phyloP scores from a whole-genome alignment of 1,140 invertebrate species.

The Drosophila pectinifera region DNA sequence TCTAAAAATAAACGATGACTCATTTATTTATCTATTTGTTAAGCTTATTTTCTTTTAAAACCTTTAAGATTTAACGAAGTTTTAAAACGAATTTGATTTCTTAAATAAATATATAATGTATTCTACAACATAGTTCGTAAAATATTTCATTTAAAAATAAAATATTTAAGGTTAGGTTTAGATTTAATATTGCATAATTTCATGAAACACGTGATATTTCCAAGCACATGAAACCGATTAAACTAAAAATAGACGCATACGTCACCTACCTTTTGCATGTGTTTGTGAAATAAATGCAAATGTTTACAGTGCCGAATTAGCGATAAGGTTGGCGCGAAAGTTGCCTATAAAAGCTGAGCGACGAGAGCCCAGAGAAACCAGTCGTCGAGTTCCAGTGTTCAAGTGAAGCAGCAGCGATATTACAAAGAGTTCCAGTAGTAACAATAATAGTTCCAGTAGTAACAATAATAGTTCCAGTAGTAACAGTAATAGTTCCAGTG shows the following conservation, averaged over 20 bases:
- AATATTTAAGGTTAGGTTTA: constrained; percentile 5
- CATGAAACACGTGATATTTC: constrained; percentile 31
- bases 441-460: background rate
- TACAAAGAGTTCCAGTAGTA: constrained; percentile 1
- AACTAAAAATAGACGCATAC: constrained; percentile 30
- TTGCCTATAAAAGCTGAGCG: constrained; percentile 33
- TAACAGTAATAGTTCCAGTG: background rate
- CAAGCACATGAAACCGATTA: background rate
- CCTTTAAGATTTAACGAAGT: accelerated
- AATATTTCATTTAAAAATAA: background rate
- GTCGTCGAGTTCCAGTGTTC: constrained; percentile 25
- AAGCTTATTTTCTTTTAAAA: background rate
- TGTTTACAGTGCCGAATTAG: constrained; percentile 17
- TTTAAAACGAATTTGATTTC: background rate
- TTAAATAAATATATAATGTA: background rate
- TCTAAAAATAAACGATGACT: constrained; percentile 7
- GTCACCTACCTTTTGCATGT: background rate
- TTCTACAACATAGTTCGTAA: background rate
- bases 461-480: background rate
- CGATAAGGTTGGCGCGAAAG: constrained; percentile 39
- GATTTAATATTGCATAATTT: constrained; percentile 1
- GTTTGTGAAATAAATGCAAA: constrained; percentile 25
- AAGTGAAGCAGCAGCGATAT: constrained; percentile 30
- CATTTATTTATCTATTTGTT: background rate
- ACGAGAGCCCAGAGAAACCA: constrained; percentile 3